Evolutionary conservation across 2,113 vertebrate species (phyloP), one percentile per base, ranked within the genome.

Genomic region (Proterorhinus semilunaris): DNA sequence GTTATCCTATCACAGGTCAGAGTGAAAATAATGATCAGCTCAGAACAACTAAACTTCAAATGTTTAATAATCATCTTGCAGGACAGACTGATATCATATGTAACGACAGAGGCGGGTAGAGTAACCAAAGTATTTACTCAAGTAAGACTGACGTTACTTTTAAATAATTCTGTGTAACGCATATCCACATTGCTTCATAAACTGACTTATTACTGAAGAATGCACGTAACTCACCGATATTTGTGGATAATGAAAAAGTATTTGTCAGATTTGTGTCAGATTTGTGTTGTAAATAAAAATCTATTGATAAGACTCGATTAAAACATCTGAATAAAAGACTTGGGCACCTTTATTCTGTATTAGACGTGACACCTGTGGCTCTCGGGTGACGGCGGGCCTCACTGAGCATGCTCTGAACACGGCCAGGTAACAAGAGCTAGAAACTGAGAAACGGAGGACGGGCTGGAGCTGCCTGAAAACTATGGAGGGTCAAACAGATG

Each of bases 361-460:
- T 73, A 47, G 42, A 69, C 21, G 2, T 45, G 58, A 79, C 77
- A 75, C 44, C 73, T 81, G 75, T 47, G 59, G 44, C 44, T 88
- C 85, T 93, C 89, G 78, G 87, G 88, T 93, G 80, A 82, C 92
- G 68, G 65, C 7, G 0, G 8, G 27, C 71, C 65, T 49, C 45
- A 79, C 85, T 86, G 88, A 75, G 86, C 87, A 84, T 91, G 90
- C 87, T 76, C 88, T 67, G 27, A 2, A 53, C 45, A 62, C 0
- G 7, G 63, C 59, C 76, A 75, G 69, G 88, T 90, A 91, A 91
- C 73, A 52, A 47, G 63, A 87, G 68, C 42, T 78, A 62, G 53
- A 70, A 46, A 65, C 13, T 47, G 73, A 49, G 55, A 4, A 62
- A 16, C 46, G 57, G 66, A 52, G 58, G 44, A 6, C 54, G 47